These are phyloP conservation scores for Cottus gobio DNA, from an alignment of 2,113 vertebrate genomes.

Conservation along the genomic window DNA sequence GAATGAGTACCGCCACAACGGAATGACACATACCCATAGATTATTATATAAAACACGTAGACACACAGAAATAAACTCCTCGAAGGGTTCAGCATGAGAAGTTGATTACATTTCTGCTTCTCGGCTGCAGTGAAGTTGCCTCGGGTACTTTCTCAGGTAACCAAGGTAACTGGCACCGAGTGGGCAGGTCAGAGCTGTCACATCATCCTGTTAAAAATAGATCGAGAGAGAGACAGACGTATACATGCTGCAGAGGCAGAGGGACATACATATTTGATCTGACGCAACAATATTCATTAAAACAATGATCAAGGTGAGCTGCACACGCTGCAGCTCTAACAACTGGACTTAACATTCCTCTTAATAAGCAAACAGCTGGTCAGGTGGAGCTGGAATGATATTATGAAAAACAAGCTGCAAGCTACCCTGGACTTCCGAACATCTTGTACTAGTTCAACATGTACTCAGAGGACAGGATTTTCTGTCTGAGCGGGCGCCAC, in stretches of 20 bases:
- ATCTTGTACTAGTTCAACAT: conserved; percentile 7
- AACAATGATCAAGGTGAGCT: not conserved
- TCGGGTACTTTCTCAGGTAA: conserved; percentile 69
- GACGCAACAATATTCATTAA: not conserved
- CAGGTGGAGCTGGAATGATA: not conserved
- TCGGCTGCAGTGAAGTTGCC: conserved; percentile 52
- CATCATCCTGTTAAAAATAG: conserved; percentile 69
- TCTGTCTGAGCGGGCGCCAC: not conserved
- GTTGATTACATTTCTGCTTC: conserved; percentile 27
- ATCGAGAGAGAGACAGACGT: conserved; percentile 24
- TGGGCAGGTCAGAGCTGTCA: conserved; percentile 65
- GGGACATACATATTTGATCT: not conserved
- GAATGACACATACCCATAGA: not conserved
- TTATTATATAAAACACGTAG: not conserved
- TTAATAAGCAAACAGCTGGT: not conserved
- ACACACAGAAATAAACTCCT: conserved; percentile 16
- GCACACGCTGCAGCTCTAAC: not conserved
- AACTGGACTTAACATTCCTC: not conserved
- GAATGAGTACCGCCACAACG: not conserved
- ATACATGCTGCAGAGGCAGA: not conserved
- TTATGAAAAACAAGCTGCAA: conserved; percentile 19
- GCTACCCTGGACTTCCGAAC: not conserved
- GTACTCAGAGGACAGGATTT: conserved; percentile 6
- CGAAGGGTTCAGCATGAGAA: conserved; percentile 20
- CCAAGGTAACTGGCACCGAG: conserved; percentile 75